Evolutionary conservation across 2,113 vertebrate genomes (phyloP).

Genomic region (Pollimyrus isidori): DNA sequence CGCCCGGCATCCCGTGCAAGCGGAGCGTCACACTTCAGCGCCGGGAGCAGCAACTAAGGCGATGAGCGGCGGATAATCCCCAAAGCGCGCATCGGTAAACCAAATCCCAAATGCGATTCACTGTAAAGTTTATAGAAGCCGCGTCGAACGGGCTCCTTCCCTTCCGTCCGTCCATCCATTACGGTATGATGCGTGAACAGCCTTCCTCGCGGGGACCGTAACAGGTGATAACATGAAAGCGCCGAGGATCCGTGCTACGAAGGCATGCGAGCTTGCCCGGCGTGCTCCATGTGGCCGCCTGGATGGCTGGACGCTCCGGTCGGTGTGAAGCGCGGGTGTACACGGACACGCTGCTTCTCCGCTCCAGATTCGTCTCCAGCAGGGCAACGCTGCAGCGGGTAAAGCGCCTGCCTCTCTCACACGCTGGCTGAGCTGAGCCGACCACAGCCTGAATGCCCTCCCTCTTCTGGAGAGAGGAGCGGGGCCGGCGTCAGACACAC

Average conservation of each 20-base stretch:
- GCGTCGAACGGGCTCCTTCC: not conserved
- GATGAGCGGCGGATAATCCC: not conserved
- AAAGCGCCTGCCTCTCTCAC: not conserved
- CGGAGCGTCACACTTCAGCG: not conserved
- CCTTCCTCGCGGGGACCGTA: not conserved
- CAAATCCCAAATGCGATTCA: not conserved
- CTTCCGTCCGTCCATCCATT: not conserved
- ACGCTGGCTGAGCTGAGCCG: not conserved
- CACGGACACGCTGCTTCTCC: not conserved
- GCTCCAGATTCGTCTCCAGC: not conserved
- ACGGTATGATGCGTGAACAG: not conserved
- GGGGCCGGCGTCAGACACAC: not conserved
- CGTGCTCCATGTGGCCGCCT: not conserved
- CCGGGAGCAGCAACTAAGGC: not conserved
- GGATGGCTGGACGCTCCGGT: not conserved
- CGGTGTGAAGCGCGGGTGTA: not conserved
- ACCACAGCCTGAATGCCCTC: not conserved
- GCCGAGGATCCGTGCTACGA: not conserved
- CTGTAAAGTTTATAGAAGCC: not conserved
- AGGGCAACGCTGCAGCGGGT: not conserved
- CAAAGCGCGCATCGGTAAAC: not conserved
- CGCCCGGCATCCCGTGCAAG: not conserved
- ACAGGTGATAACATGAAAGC: slow-evolving; percentile 1
- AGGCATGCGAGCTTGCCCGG: not conserved
- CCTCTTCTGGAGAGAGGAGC: not conserved